Evolutionary conservation across 2,888 invertebrate genomes (phyloP), one percentile per base, ranked within the genome.

Genomic region (Lymantria dispar): DNA sequence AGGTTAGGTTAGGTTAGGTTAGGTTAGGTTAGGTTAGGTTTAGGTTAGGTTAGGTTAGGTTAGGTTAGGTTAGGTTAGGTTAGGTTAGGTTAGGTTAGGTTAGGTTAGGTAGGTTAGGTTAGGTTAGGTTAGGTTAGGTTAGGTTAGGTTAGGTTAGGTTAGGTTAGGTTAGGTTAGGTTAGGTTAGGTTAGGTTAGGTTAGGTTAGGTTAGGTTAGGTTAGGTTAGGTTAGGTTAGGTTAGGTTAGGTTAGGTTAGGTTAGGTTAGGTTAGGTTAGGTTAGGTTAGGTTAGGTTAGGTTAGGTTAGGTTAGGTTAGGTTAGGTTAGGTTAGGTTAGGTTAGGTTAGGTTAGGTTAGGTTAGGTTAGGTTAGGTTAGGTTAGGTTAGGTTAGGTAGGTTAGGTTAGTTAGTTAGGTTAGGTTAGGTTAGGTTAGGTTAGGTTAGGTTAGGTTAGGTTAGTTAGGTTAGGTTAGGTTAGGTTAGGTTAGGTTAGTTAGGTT

Each of bases 321-420:
- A 42, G 40, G 47, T 46, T 46, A 40, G 47, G 47, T 47, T 47
- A 42, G 41, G 47, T 47, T n/a, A n/a, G n/a, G n/a, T n/a, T n/a
- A n/a, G n/a, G n/a, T n/a, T 22, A 22, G 22, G 22, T 22, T 22
- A 22, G 22, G 22, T 22, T 47, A 47, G 45, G 44, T 50, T 37
- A 44, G 43, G 45, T 39, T 44, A 51, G 42, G 54, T 15, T 58
- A 62, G 64, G 74, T 66, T 73, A 92, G 94, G 43, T 47, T 45
- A 50, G 52, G 50, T 48, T 48, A 50, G 45, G 45, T 45, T 45
- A 58, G 52, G 52, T 60, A n/a, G n/a, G n/a, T n/a, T n/a, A n/a
- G n/a, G n/a, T n/a, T n/a, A n/a, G n/a, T 59, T 63, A 47, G 54
- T 50, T 53, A 51, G 53, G 53, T 51, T 49, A n/a, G n/a, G n/a